A percentile compares a stretch with the other conserved stretches of the same genome.
These are phyloP conservation scores for Serinus canaria DNA, from an alignment of 2,113 vertebrate genomes.

Conservation along the genomic window DNA sequence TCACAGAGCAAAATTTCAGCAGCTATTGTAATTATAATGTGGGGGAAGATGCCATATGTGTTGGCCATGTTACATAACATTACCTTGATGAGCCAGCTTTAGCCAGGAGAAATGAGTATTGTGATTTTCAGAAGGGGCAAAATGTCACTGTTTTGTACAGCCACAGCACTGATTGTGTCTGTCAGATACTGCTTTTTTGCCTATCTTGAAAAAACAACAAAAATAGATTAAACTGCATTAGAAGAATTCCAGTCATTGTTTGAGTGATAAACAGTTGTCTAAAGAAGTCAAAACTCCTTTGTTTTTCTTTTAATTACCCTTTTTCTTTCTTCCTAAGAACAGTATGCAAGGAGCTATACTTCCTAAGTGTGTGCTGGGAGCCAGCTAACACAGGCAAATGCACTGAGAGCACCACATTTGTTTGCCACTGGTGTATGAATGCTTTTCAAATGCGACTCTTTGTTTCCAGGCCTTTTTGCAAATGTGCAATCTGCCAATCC, in stretches of 20 bases:
- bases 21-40: neutral
- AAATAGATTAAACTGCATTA: neutral
- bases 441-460: constrained; percentile 45
- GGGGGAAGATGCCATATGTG: neutral
- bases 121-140: neutral
- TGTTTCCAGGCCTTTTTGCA: constrained; percentile 83
- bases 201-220: neutral
- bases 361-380: neutral
- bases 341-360: neutral
- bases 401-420: neutral
- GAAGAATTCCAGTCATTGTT: neutral
- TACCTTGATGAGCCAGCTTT: neutral
- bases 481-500: constrained; percentile 87
- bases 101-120: neutral
- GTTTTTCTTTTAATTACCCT: neutral
- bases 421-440: constrained; percentile 27
- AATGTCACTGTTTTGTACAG: neutral
- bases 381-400: neutral
- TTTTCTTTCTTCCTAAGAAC: neutral
- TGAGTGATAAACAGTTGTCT: neutral
- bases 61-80: neutral
- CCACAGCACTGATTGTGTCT: neutral
- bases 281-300: neutral
- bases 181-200: neutral
- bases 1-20: neutral